phyloP scores from a whole-genome alignment of 2,888 invertebrate genomes.

The Eupeodes luniger region DNA sequence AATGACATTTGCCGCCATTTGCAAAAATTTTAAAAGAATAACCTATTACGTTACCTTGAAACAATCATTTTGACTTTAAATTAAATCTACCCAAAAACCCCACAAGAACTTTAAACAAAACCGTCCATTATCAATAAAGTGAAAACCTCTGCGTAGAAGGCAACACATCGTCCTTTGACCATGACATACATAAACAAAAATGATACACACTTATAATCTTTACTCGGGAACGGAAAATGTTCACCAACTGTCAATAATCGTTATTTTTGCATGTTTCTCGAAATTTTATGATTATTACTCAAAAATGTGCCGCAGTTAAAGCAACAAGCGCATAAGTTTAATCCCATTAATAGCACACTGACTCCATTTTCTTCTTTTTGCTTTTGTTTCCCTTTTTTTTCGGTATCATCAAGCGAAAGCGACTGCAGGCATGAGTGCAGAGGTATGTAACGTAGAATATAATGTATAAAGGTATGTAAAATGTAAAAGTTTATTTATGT shows the following conservation, averaged over 20 bases:
- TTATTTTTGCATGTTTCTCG: constrained; percentile 61
- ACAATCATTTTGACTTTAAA: too few relatives aligned
- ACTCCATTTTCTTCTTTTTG: constrained; percentile 13
- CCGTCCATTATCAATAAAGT: too few relatives aligned
- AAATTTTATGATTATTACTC: constrained; percentile 57
- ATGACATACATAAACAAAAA: constrained; percentile 15
- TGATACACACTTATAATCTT: not conserved
- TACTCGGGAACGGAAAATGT: constrained; percentile 4
- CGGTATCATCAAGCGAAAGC: not conserved
- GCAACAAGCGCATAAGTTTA: constrained; percentile 63
- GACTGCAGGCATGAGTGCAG: not conserved
- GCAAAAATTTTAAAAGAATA: too few relatives aligned
- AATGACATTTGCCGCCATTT: too few relatives aligned
- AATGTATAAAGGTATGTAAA: not conserved
- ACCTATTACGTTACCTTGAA: too few relatives aligned
- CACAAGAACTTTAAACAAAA: too few relatives aligned
- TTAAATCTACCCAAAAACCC: too few relatives aligned
- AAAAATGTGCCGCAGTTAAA: constrained; percentile 60
- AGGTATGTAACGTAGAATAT: too few relatives aligned
- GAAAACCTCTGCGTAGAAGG: not conserved
- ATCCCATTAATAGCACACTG: constrained; percentile 50
- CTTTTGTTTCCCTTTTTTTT: not conserved
- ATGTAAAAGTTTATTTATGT: not conserved
- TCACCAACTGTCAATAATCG: constrained; percentile 54
- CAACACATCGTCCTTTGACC: not conserved